These are phyloP conservation scores for Steinernema feltiae DNA, from an alignment of 1,140 invertebrate species.

Conservation along the genomic window DNA sequence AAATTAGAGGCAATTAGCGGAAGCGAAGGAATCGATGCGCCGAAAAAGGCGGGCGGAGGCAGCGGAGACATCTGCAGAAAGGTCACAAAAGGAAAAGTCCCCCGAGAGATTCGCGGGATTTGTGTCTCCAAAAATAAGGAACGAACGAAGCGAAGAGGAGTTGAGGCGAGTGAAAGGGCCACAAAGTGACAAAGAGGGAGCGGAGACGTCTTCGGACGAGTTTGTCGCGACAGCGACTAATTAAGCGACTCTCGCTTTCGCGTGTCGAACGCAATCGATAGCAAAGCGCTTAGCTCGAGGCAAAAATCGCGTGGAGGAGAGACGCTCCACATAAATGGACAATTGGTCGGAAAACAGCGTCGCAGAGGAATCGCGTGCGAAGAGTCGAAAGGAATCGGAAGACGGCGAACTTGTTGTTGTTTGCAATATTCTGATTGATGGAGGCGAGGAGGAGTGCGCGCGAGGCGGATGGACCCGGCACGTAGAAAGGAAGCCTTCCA, in stretches of 20 bases:
- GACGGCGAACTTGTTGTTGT: neutral
- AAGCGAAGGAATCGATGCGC: too few species aligned
- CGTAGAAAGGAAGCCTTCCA: neutral
- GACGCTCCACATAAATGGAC: neutral
- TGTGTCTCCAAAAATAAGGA: too few species aligned
- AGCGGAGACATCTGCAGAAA: neutral
- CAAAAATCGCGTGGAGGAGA: neutral
- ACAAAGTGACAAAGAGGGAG: neutral
- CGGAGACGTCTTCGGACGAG: neutral
- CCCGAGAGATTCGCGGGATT: too few species aligned
- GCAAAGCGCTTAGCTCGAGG: neutral
- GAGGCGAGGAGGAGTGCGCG: neutral
- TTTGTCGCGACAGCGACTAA: neutral
- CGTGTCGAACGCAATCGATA: slow-evolving; percentile 3
- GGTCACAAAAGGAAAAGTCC: too few species aligned
- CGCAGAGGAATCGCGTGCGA: too few species aligned
- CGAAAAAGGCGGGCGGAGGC: too few species aligned
- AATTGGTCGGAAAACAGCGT: too few species aligned
- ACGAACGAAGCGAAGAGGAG: neutral
- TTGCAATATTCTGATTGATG: neutral
- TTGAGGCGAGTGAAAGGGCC: neutral
- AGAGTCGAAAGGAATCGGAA: neutral
- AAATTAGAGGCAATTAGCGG: slow-evolving; percentile 11
- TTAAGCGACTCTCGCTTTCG: neutral
- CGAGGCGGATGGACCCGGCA: neutral